These are phyloP conservation scores for Andrena flavipes DNA, from an alignment of 2,888 invertebrate species.

Conservation along the genomic window DNA sequence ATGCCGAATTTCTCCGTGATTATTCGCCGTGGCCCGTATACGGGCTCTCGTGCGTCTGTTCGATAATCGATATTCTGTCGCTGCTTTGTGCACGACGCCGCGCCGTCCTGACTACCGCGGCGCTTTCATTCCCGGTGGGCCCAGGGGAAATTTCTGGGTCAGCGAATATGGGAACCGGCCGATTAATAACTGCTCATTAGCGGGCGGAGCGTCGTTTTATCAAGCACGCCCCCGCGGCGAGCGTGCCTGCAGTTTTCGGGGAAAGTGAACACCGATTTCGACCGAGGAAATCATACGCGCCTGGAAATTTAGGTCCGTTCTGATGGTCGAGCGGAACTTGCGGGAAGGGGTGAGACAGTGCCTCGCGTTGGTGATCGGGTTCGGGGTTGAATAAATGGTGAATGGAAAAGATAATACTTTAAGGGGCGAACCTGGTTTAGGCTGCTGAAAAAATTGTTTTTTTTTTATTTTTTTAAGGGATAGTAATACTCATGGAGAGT, in stretches of 20 bases:
- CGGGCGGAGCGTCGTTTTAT: conserved; percentile 27
- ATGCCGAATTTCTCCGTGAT: conserved; percentile 52
- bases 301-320: conserved; percentile 5
- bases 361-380: too few species aligned
- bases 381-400: too few species aligned
- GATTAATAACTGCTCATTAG: conserved; percentile 59
- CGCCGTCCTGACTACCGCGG: conserved; percentile 20
- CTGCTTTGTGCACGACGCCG: conserved; percentile 3
- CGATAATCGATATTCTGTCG: conserved; percentile 57
- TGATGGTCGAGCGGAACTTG: too few species aligned
- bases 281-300: background rate
- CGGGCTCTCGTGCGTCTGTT: conserved; percentile 24
- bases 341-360: too few species aligned
- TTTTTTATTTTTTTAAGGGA: too few species aligned
- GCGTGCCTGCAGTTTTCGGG: conserved; percentile 14
- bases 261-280: conserved; percentile 8
- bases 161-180: conserved; percentile 47
- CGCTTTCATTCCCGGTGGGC: conserved; percentile 36
- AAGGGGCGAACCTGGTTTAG: too few species aligned
- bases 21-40: conserved; percentile 34
- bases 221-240: conserved; percentile 11
- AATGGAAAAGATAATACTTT: too few species aligned
- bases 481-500: too few species aligned
- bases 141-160: conserved; percentile 48
- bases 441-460: too few species aligned